These are phyloP conservation scores for Pristiophorus japonicus DNA, from an alignment of 2,113 vertebrate genomes.

Conservation along the genomic window DNA sequence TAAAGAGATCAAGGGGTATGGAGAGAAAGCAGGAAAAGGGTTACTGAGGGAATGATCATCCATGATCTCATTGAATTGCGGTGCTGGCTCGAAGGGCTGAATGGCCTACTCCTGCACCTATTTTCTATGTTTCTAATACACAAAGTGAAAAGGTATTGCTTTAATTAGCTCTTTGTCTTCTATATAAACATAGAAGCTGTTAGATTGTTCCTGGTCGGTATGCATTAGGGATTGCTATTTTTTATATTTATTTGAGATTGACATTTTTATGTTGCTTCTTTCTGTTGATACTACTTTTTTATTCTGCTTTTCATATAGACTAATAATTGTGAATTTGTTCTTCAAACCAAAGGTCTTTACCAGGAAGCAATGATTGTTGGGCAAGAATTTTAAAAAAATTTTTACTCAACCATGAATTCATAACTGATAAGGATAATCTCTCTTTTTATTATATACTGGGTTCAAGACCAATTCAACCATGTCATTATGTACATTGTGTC, in stretches of 20 bases:
- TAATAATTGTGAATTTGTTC: neutral
- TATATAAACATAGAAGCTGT: neutral
- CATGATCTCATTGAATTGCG: too few species aligned
- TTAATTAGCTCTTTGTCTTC: neutral
- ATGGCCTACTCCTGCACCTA: too few species aligned
- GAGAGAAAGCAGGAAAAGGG: too few species aligned
- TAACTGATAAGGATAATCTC: conserved; percentile 17
- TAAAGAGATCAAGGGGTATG: too few species aligned
- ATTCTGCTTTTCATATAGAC: neutral
- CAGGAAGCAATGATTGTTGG: neutral
- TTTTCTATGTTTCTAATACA: too few species aligned
- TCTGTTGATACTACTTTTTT: neutral
- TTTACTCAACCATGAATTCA: neutral
- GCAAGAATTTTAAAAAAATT: neutral
- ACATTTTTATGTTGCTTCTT: neutral
- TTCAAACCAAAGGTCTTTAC: neutral
- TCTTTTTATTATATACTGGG: neutral
- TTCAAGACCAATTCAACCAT: conserved; percentile 5
- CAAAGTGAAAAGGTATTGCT: neutral
- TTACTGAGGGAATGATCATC: too few species aligned
- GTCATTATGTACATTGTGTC: neutral
- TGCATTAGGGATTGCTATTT: neutral
- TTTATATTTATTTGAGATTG: neutral
- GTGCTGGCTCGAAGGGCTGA: too few species aligned
- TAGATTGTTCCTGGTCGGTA: neutral